Base-by-base conservation (phyloP, 1,140 invertebrate genomes). In the Dendroctonus ponderosae region DNA sequence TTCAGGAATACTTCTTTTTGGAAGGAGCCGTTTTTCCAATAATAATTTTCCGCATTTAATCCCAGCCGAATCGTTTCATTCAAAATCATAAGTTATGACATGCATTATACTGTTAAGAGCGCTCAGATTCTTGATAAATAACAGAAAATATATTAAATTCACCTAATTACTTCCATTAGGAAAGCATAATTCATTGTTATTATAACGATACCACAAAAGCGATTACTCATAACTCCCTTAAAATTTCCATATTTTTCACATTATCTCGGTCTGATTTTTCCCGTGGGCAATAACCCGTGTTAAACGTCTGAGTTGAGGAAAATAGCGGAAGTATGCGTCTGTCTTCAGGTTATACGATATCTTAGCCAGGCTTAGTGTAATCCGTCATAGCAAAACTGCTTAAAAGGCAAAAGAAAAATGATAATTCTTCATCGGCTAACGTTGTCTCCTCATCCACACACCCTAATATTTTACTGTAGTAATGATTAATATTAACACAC, bases 211-310 rank as follows among this genome's bases (percentile, higher is more conserved):
- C 15, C 9, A 52, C 50, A 26, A 52, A 15, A 52, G 46, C 46
- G 11, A 52, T 52, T 14, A 15, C 38, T 52, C 15, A 52, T 52
- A 52, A 26, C 14, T 7, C 50, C 38, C 38, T 52, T 26, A 0
- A 52, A 52, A 52, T 52, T 52, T 52, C 50, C 50, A 52, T 52
- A 52, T 52, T 52, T 52, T 52, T 52, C 50, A 26, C 50, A 52
- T 52, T 52, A 52, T 52, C 50, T n/a, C 15, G 50, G 50, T 52
- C n/a, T 52, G 50, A 52, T 52, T 52, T 52, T 52, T 52, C 50
- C 38, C 50, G 7, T 14, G 50, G 50, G 50, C 50, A 52, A 26
- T 52, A 14, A 52, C 50, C 50, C 50, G 50, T 52, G 14, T 12
- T 52, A 52, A 52, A 52, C 38, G 37, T 52, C 12, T 26, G 9